phyloP scores from a whole-genome alignment of 2,797 vertebrate species.

The Tiaroga cobitis region DNA sequence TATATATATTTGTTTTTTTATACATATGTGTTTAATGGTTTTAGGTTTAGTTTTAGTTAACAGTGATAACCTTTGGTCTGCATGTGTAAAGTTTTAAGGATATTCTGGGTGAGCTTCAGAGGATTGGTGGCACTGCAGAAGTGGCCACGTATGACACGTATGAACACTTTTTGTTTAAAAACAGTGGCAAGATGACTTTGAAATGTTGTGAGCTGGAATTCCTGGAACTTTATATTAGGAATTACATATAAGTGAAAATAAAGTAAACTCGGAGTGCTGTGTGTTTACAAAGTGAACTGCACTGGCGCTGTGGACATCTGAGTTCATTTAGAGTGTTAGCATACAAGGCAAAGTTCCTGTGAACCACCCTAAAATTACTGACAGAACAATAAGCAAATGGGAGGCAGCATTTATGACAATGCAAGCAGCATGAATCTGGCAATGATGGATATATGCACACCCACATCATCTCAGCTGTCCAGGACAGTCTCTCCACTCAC shows the following conservation, averaged over 20 bases:
- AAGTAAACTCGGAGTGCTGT: neutral
- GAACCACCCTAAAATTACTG: neutral
- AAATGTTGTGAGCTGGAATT: neutral
- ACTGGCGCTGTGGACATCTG: neutral
- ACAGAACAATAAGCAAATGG: slow-evolving; percentile 12
- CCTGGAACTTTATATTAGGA: neutral
- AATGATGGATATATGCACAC: slow-evolving; percentile 1
- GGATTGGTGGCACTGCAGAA: neutral
- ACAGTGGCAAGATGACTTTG: neutral
- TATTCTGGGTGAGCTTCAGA: neutral
- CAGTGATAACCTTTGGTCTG: no score
- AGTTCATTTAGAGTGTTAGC: slow-evolving; percentile 21
- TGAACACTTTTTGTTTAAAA: neutral
- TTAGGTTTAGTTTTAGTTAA: no score
- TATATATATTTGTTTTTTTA: no score
- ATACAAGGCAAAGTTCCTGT: neutral
- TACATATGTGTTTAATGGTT: neutral
- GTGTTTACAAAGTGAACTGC: slow-evolving; percentile 12
- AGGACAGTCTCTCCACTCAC: neutral
- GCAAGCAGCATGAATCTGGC: slow-evolving; percentile 11
- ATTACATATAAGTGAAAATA: neutral
- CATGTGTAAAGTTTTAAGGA: neutral
- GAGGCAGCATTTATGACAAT: neutral
- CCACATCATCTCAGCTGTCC: neutral
- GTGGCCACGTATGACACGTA: neutral